Base-by-base conservation (phyloP, 2,888 invertebrate genomes). In the Lagria hirta region DNA sequence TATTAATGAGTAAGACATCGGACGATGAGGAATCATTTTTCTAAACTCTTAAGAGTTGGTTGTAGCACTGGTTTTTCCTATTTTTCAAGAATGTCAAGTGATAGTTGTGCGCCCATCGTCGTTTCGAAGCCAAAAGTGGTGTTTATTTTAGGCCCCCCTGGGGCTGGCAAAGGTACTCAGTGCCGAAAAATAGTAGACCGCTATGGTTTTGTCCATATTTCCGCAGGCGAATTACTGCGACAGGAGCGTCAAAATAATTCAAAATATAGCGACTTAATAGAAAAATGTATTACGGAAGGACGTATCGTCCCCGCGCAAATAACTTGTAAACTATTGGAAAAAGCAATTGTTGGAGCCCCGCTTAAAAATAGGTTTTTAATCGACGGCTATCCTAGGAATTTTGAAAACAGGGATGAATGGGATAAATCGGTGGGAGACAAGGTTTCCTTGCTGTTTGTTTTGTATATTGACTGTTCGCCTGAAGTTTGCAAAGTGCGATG, bases 151-250 rank as follows among this genome's bases (percentile, higher is more conserved):
- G 98, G 98, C 27, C 94, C 91, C 4, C 98, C 98, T 6, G 94
- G 98, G 23, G 84, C 92, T 57, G 98, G 98, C n/a, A 98, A 98
- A 73, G 98, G 98, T 37, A 98, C 97, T 0, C 89, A 96, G 66
- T 98, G 97, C 71, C 74, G 81, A 11, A 80, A 83, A 49, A 94
- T 98, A 57, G 88, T 89, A 13, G 8, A 35, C 2, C 7, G 11
- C 6, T 37, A 21, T 12, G 32, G 14, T n/a, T 36, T 43, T 15
- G 83, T 82, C 0, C 89, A 89, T 59, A 72, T 89, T 6, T 89
- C 88, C 1, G 89, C 89, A 32, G 89, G 97, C 0, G 96, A 97
- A 70, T 73, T 97, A 48, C 72, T 97, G 16, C 80, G 97, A 3
- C 89, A 86, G 55, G 96, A 97, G 73, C 79, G 91, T 1, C 77